Percentiles rank a stretch among this genome's conserved stretches.
Evolutionary conservation across 2,888 invertebrate genomes (phyloP).

Genomic region (Cylindroiulus punctatus): DNA sequence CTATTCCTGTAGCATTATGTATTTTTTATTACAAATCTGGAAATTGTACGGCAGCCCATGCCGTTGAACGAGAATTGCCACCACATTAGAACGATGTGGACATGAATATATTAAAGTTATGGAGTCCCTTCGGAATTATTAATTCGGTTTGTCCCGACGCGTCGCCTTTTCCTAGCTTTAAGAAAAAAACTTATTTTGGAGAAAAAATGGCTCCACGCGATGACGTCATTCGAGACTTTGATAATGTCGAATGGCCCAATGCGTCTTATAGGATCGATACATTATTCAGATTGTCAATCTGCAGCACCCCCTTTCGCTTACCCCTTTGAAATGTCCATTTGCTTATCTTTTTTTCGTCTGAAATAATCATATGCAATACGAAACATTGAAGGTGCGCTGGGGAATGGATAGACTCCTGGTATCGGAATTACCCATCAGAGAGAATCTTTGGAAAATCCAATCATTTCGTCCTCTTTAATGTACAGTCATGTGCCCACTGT

Average conservation of each 20-base stretch:
- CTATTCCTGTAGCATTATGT: neutral
- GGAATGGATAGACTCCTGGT: neutral
- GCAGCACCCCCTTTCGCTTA: neutral
- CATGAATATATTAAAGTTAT: constrained; percentile 38
- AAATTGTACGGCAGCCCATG: neutral
- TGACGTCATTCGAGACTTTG: neutral
- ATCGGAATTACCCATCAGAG: too few species aligned
- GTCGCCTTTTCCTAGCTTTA: neutral
- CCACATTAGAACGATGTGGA: neutral
- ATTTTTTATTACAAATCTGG: neutral
- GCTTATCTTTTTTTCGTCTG: neutral
- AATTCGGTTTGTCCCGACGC: constrained; percentile 28
- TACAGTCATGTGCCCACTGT: neutral
- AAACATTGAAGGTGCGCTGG: neutral
- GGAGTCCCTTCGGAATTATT: neutral
- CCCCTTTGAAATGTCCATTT: neutral
- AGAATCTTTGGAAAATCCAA: neutral
- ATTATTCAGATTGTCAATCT: neutral
- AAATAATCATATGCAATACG: neutral
- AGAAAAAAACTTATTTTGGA: constrained; percentile 6
- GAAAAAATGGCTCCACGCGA: neutral
- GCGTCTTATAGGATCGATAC: neutral
- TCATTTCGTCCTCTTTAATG: neutral
- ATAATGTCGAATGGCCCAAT: neutral
- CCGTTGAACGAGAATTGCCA: neutral